Conservation (phyloP, 2,797 vertebrate species). For the Megaceryle alcyon region DNA sequence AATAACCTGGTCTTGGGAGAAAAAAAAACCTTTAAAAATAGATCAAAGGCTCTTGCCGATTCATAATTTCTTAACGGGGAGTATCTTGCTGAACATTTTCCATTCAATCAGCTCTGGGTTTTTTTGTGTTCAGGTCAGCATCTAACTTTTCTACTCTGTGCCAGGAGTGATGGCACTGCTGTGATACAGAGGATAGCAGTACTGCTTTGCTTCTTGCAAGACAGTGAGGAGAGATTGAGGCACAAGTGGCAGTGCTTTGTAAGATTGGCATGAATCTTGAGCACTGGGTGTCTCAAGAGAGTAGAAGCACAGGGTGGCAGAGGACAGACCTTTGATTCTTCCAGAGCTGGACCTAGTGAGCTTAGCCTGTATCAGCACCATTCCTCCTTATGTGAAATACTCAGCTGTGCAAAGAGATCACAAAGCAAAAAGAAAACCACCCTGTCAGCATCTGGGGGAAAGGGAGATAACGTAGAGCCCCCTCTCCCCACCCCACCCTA, state of each 20-base stretch:
- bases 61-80: background rate
- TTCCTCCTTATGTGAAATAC: background rate
- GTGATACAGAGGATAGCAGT: background rate
- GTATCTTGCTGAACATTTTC: background rate
- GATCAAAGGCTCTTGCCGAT: background rate
- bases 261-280: background rate
- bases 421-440: background rate
- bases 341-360: background rate
- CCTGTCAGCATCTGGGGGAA: background rate
- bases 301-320: background rate
- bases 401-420: background rate
- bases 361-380: background rate
- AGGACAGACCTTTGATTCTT: background rate
- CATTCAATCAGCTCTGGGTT: background rate
- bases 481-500: background rate
- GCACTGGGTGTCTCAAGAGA: rapidly evolving
- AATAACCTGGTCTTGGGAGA: background rate
- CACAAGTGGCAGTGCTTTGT: rapidly evolving
- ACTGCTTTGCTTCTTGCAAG: background rate
- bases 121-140: background rate
- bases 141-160: background rate
- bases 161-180: background rate
- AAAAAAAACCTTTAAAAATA: background rate
- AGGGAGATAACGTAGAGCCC: background rate
- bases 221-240: background rate